Conservation (phyloP, 2,113 vertebrate genomes). For the Puntigrus tetrazona region DNA sequence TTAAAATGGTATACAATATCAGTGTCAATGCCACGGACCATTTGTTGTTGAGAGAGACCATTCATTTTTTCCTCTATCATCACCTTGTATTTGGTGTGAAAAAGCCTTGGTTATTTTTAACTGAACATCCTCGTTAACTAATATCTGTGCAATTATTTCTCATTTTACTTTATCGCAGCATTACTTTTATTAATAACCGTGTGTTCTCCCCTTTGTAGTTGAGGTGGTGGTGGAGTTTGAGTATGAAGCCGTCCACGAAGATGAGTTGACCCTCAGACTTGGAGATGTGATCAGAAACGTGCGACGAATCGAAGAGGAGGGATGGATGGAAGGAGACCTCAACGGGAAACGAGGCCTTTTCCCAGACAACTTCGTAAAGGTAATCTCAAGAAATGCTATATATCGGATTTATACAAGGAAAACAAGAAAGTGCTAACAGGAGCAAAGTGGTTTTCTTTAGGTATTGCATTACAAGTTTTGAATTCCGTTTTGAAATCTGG, state of each 20-base stretch:
- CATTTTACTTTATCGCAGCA: neutral
- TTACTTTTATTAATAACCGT: neutral
- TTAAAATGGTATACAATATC: neutral
- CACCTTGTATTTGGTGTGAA: neutral
- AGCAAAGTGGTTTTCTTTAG: neutral
- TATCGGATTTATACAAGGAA: neutral
- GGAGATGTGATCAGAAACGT: constrained; percentile 94
- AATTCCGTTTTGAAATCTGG: neutral
- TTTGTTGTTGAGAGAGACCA: neutral
- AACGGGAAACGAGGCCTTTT: constrained; percentile 91
- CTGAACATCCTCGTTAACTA: neutral
- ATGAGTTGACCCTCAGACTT: constrained; percentile 88
- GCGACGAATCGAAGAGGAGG: constrained; percentile 88
- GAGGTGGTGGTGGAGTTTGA: constrained; percentile 96
- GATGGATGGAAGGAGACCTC: constrained; percentile 95
- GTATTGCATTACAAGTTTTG: neutral
- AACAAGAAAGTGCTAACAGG: neutral
- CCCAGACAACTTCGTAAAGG: constrained; percentile 98
- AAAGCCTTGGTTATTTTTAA: neutral
- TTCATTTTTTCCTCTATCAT: neutral
- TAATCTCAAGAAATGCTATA: constrained; percentile 53
- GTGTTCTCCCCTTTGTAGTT: constrained; percentile 62
- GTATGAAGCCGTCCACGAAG: constrained; percentile 89
- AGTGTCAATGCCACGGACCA: neutral
- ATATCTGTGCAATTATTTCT: neutral